Base-by-base conservation (phyloP, 1,140 invertebrate species). In the Cydia pomonella region DNA sequence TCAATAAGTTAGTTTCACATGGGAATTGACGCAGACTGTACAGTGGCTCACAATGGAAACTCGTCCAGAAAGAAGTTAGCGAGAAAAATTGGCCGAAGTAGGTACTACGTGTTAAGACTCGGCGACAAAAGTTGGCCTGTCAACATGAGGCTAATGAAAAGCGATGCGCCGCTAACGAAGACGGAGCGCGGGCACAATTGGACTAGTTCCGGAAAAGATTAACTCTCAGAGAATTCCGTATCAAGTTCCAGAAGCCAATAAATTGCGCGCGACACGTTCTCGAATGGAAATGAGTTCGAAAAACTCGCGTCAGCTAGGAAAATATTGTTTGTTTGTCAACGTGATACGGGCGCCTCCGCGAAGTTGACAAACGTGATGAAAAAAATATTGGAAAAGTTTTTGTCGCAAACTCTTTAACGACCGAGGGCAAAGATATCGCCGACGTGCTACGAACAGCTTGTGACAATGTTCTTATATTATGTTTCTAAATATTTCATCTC, bases 331-430 rank as follows among this genome's bases (percentile, higher is more conserved):
- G 87, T 90, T 91, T 87, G 81, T 85, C 80, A 78, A 85, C 83
- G 78, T 82, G 81, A 89, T 84, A 80, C 81, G 77, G 63, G 23
- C 71, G 77, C 80, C 77, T 76, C 80, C 77, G 75, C 73, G 63
- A 83, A 86, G 81, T 86, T 89, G 84, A 88, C 82, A 89, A 85
- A 85, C 79, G 82, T 83, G 79, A 92, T 89, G 83, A 85, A 87
- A 86, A 90, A 89, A 86, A 91, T 91, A 91, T 92, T 87, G 85
- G 84, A 85, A 87, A 91, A 90, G 83, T 88, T 90, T 83, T 44
- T 73, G 50, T 53, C 47, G 74, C 63, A 76, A 84, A 73, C 77
- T 82, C 76, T 79, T 84, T 78, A 83, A 80, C 63, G 71, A 75
- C 75, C 47, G 75, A 64, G 71, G 75, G 63, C 62, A 69, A 77